Evolutionary conservation across 2,888 invertebrate species (phyloP).

Genomic region (Pachliopta kotzebuea): DNA sequence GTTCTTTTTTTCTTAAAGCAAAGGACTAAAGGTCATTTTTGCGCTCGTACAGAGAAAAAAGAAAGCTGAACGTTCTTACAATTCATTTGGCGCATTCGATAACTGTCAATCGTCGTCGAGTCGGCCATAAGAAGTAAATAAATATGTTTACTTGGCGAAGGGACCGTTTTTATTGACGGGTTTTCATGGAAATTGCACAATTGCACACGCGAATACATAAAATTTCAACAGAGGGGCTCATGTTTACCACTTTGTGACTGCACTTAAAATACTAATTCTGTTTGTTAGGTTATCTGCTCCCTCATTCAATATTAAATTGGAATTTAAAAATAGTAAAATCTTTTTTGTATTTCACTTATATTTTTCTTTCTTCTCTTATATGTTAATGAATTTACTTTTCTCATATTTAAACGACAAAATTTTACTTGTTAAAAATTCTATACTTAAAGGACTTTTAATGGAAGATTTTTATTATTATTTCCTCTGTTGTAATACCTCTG

Average conservation of each 20-base stretch:
- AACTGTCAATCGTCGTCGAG: slow-evolving; percentile 61
- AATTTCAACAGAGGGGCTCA: slow-evolving; percentile 34
- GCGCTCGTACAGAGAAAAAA: slow-evolving; percentile 30
- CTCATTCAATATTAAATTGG: neutral
- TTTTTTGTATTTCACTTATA: neutral
- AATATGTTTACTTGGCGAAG: slow-evolving; percentile 63
- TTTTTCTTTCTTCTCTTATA: no score
- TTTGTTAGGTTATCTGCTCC: slow-evolving; percentile 12
- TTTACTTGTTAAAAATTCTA: no score
- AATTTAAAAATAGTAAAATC: neutral
- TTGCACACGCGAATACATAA: slow-evolving; percentile 43
- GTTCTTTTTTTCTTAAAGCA: slow-evolving; percentile 34
- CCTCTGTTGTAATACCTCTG: no score
- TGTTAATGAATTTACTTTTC: no score
- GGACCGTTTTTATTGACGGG: slow-evolving; percentile 51
- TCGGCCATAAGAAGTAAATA: slow-evolving; percentile 57
- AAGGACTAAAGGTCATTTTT: slow-evolving; percentile 28
- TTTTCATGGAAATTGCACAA: slow-evolving; percentile 63
- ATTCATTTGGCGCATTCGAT: slow-evolving; percentile 65
- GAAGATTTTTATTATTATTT: no score
- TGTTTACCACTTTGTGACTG: slow-evolving; percentile 33
- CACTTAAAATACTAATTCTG: slow-evolving; percentile 18
- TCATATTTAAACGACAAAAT: no score
- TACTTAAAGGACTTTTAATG: no score
- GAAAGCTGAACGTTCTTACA: slow-evolving; percentile 45